phyloP scores from a whole-genome alignment of 2,113 vertebrate species.

The Strix uralensis region DNA sequence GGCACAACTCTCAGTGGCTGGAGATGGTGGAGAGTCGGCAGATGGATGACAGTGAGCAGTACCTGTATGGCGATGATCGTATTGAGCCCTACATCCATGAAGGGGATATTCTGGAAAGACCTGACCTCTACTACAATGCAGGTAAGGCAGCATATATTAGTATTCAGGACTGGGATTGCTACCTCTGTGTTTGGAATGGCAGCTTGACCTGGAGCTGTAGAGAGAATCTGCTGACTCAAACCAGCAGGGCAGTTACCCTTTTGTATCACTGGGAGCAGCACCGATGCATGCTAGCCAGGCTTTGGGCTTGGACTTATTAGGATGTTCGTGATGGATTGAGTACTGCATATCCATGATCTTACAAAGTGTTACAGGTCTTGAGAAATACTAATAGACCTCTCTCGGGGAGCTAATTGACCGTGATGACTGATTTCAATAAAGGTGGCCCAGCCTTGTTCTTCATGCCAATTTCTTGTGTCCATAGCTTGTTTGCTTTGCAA shows the following conservation, averaged over 20 bases:
- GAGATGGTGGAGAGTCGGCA: conserved; percentile 92
- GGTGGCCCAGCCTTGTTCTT: not conserved
- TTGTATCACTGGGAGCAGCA: not conserved
- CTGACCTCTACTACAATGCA: conserved; percentile 86
- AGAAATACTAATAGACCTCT: not conserved
- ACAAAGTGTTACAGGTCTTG: not conserved
- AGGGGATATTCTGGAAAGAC: conserved; percentile 85
- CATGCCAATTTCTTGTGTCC: not conserved
- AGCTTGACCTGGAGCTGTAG: not conserved
- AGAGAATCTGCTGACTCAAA: not conserved
- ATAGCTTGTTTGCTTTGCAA: not conserved
- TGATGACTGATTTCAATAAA: not conserved
- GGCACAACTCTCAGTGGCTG: conserved; percentile 95
- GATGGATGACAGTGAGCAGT: conserved; percentile 86
- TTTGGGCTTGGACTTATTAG: not conserved
- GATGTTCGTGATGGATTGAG: not conserved
- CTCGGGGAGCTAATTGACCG: not conserved
- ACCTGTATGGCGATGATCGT: conserved; percentile 79
- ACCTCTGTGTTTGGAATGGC: not conserved
- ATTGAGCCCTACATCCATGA: conserved; percentile 84
- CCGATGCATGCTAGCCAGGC: not conserved
- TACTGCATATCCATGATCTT: not conserved
- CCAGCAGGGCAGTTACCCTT: not conserved
- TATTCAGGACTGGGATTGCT: not conserved
- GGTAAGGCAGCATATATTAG: conserved; percentile 66